Evolutionary conservation across 2,113 vertebrate species (phyloP).

Genomic region (Maylandia zebra): DNA sequence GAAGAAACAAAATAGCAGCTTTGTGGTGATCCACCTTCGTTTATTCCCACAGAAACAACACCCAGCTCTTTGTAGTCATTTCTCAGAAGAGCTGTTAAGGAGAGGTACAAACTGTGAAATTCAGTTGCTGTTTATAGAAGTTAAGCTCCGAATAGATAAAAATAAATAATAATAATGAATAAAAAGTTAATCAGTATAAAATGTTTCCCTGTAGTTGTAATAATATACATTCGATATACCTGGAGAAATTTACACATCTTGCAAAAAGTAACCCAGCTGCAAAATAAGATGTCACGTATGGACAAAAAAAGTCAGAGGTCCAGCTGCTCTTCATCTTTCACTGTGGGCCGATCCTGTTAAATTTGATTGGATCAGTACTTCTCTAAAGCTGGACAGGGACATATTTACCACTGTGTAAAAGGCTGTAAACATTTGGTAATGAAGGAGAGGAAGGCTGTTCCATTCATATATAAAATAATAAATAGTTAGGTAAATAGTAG

Average conservation of each 20-base stretch:
- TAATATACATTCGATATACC: neutral
- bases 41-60: neutral
- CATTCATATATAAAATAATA: neutral
- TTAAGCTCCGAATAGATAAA: neutral
- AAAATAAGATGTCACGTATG: neutral
- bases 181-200: rapidly evolving
- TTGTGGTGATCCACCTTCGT: rapidly evolving
- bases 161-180: neutral
- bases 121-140: rapidly evolving
- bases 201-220: rapidly evolving
- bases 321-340: neutral
- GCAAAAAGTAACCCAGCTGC: neutral
- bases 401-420: rapidly evolving
- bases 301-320: rapidly evolving
- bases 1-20: neutral
- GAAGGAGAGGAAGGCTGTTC: neutral
- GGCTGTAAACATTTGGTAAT: neutral
- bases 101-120: rapidly evolving
- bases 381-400: rapidly evolving
- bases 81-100: neutral
- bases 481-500: rapidly evolving
- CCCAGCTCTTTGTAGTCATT: neutral
- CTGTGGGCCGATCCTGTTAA: neutral
- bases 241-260: neutral
- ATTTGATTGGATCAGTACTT: neutral